These are phyloP conservation scores for Mylabris sibirica DNA, from an alignment of 2,888 invertebrate species.

Conservation along the genomic window DNA sequence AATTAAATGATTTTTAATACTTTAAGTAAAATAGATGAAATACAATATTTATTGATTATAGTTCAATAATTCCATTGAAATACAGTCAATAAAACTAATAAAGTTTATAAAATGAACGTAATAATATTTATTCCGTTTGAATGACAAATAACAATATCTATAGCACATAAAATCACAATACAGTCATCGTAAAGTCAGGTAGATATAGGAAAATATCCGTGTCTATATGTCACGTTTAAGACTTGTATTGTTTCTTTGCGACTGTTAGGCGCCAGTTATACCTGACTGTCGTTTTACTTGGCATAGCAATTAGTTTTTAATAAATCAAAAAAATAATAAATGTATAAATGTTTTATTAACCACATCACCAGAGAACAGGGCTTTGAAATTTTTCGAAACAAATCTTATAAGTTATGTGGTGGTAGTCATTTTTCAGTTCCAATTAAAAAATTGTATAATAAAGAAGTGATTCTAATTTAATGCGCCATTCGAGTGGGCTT, in stretches of 20 bases:
- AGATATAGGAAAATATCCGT: slow-evolving; percentile 49
- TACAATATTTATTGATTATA: neutral
- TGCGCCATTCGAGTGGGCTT: neutral
- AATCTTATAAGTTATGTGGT: neutral
- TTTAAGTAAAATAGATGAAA: neutral
- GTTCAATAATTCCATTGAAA: neutral
- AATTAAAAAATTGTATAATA: neutral
- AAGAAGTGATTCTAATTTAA: neutral
- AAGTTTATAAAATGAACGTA: neutral
- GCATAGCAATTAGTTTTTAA: slow-evolving; percentile 57
- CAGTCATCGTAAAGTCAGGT: slow-evolving; percentile 47
- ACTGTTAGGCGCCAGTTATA: slow-evolving; percentile 57
- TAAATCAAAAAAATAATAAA: slow-evolving; percentile 33
- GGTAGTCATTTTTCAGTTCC: neutral
- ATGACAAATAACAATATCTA: slow-evolving; percentile 14
- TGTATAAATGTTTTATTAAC: neutral
- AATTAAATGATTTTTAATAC: neutral
- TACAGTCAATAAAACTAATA: neutral
- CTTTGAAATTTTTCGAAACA: neutral
- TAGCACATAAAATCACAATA: slow-evolving; percentile 38
- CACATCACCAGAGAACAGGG: neutral
- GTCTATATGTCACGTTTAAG: slow-evolving; percentile 55
- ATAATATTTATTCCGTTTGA: neutral
- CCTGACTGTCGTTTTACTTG: slow-evolving; percentile 56
- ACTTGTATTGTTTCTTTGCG: slow-evolving; percentile 56